Evolutionary conservation across 2,797 vertebrate genomes (phyloP).

Genomic region (Heliangelus exortis): DNA sequence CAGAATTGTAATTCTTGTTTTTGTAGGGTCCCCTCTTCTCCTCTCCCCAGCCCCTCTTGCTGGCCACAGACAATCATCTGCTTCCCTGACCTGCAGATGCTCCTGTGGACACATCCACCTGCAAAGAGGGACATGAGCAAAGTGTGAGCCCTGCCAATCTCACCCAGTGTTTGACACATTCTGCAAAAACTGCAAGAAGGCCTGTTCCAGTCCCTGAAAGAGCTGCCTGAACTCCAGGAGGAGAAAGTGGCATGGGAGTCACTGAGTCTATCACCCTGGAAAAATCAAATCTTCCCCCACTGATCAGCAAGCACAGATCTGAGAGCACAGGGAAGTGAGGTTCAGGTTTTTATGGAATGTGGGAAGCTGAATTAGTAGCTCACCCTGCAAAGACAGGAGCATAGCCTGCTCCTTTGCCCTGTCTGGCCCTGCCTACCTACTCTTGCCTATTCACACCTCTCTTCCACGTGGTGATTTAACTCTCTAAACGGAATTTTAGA

Average conservation of each 20-base stretch:
- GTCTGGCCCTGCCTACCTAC: background rate
- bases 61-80: background rate
- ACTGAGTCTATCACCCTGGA: background rate
- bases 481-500: background rate
- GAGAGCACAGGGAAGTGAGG: background rate
- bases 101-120: background rate
- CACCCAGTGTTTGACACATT: background rate
- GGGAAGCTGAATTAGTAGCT: background rate
- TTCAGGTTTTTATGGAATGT: background rate
- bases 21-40: background rate
- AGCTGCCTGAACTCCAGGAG: background rate
- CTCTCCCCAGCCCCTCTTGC: background rate
- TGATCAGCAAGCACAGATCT: background rate
- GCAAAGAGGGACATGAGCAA: fast-evolving
- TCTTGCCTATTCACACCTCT: background rate
- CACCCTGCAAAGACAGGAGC: background rate
- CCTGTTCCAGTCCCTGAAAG: background rate
- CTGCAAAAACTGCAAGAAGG: background rate
- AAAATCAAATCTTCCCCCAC: background rate
- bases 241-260: background rate
- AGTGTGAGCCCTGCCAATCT: background rate
- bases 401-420: background rate
- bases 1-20: background rate
- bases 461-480: background rate
- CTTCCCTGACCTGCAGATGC: background rate